Percentiles rank a stretch among this genome's conserved stretches.
Conservation (phyloP, 2,113 vertebrate species). For the Clarias batrachus region DNA sequence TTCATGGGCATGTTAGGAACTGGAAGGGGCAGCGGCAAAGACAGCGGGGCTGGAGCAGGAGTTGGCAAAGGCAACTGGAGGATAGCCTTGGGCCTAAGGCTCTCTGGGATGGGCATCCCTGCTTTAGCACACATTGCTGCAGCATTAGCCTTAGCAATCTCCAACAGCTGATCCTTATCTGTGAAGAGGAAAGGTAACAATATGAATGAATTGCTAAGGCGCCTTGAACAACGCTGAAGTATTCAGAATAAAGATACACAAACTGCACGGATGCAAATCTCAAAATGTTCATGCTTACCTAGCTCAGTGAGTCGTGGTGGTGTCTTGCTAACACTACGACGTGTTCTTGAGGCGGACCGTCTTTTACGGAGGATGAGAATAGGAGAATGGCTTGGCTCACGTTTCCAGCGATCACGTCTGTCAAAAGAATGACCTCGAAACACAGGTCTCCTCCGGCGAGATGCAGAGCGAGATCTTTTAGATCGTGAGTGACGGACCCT, state of each 20-base stretch:
- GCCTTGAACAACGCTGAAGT: no score
- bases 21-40: constrained; percentile 73
- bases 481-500: constrained; percentile 70
- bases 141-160: constrained; percentile 98
- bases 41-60: constrained; percentile 70
- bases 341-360: constrained; percentile 84
- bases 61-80: constrained; percentile 81
- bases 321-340: constrained; percentile 83
- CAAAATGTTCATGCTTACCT: constrained; percentile 69
- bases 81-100: constrained; percentile 87
- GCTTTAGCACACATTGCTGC: constrained; percentile 99
- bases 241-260: no score
- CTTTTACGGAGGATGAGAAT: constrained; percentile 85
- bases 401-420: constrained; percentile 82
- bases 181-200: constrained; percentile 31
- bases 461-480: constrained; percentile 81
- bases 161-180: constrained; percentile 98
- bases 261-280: neutral
- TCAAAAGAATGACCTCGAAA: constrained; percentile 88
- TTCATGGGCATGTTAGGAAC: constrained; percentile 67
- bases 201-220: neutral
- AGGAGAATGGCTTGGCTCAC: constrained; percentile 88
- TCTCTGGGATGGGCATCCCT: constrained; percentile 92
- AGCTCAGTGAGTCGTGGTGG: constrained; percentile 95
- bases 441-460: constrained; percentile 78